Evolutionary conservation across 2,888 invertebrate genomes (phyloP).

Genomic region (Agonopterix heracliana): DNA sequence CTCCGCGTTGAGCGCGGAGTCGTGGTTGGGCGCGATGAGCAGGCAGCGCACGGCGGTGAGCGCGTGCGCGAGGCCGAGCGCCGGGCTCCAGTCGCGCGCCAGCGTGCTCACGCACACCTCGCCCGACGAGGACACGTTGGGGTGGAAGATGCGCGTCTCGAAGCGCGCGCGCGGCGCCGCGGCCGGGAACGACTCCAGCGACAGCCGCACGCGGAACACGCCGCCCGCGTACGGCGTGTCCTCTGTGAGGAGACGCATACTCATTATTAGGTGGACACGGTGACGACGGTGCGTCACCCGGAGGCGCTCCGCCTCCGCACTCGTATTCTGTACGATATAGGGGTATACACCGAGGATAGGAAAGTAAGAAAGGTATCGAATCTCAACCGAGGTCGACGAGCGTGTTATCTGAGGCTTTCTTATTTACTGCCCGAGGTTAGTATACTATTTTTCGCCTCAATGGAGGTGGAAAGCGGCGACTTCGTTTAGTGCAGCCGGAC

Average conservation of each 20-base stretch:
- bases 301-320: neutral
- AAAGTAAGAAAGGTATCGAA: too few species aligned
- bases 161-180: conserved; percentile 95
- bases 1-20: conserved; percentile 97
- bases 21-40: conserved; percentile 97
- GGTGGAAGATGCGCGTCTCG: conserved; percentile 97
- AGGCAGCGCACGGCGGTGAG: conserved; percentile 94
- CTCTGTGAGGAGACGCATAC: too few species aligned
- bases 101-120: conserved; percentile 98
- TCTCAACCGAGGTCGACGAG: too few species aligned
- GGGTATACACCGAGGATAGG: too few species aligned
- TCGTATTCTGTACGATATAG: too few species aligned
- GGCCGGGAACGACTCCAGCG: conserved; percentile 91
- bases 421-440: too few species aligned
- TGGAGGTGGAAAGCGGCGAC: too few species aligned
- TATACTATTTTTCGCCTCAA: too few species aligned
- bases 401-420: too few species aligned
- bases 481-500: too few species aligned
- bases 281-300: neutral
- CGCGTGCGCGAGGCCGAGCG: conserved; percentile 96
- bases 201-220: conserved; percentile 91
- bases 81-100: conserved; percentile 97
- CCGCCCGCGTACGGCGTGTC: conserved; percentile 95
- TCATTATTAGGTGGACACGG: neutral
- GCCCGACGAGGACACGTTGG: conserved; percentile 90